Evolutionary conservation across 2,888 invertebrate species (phyloP), one percentile per base, ranked within the genome.

Genomic region (Homarus gammarus): DNA sequence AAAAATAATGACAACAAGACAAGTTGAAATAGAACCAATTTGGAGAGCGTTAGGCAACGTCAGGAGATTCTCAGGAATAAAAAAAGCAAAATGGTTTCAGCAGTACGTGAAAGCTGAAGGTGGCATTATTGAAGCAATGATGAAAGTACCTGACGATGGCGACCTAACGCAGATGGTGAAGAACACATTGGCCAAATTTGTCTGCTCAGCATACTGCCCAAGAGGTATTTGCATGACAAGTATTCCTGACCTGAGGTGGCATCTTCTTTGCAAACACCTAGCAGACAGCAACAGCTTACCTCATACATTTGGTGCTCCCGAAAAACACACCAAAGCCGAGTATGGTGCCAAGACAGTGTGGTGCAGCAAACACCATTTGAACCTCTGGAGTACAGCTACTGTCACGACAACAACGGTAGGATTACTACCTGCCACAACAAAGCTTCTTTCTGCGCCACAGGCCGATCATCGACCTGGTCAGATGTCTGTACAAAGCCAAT

Each of bases 171-270:
- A 49, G 49, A 0, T 8, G 49, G 49, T 49, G 2, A 49, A 49
- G 15, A 15, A 49, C 49, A 1, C 1, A 12, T 10, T 44, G 44
- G 10, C 6, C 44, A 44, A 44, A 10, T 8, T 44, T 44, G 44
- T 44, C 44, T 44, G 44, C 44, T 44, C 44, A 8, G 10, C 10
- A 8, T 68, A 68, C 68, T 18, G 68, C 31, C 68, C 68, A 10
- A 68, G 31, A 68, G 68, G 68, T 68, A 31, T 68, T 31, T 31
- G 31, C 27, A 68, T 68, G 6, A 68, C 68, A n/a, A 68, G 68
- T 68, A 68, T 68, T 27, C 68, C 68, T 10, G 68, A 68, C 31
- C 68, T 68, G 27, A 68, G 68, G 31, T 68, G 68, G 68, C 18
- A 68, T 68, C 8, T 68, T 12, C 18, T 68, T 31, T 68, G 68